Conservation (phyloP, 2,888 invertebrate genomes). For the Apamea crenata region DNA sequence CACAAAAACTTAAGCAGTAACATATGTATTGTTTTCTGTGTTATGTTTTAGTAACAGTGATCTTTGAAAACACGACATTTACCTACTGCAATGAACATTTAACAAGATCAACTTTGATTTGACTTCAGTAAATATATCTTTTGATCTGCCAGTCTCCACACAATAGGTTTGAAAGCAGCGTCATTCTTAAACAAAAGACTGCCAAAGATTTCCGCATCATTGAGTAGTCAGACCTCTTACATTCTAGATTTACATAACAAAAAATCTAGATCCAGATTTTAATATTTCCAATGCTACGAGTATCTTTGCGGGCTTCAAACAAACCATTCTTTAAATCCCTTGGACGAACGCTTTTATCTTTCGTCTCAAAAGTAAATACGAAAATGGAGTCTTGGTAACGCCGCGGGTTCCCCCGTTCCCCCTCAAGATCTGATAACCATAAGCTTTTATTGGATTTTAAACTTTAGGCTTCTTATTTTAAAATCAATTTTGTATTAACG, state of each 20-base stretch:
- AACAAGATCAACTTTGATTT: background rate
- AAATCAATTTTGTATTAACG: constrained; percentile 48
- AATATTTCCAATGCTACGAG: constrained; percentile 70
- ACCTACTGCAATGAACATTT: constrained; percentile 1
- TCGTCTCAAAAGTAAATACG: constrained; percentile 77
- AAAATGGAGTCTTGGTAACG: constrained; percentile 61
- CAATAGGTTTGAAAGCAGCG: background rate
- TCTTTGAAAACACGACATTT: background rate
- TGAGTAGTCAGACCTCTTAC: constrained; percentile 18
- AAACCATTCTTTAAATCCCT: constrained; percentile 77
- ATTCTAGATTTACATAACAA: constrained; percentile 39
- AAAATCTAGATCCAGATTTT: constrained; percentile 68
- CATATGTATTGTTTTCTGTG: background rate
- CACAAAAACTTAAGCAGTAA: background rate
- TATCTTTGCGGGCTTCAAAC: constrained; percentile 73
- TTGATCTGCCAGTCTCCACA: background rate
- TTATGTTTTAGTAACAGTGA: background rate
- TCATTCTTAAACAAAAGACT: background rate
- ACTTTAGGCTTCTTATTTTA: constrained; percentile 60
- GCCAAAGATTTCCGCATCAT: constrained; percentile 8
- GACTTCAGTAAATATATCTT: background rate
- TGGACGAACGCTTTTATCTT: constrained; percentile 79
- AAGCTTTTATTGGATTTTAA: constrained; percentile 63
- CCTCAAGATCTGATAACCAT: constrained; percentile 61
- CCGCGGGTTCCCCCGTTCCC: constrained; percentile 33